Evolutionary conservation across 1,140 invertebrate genomes (phyloP), one percentile per base, ranked within the genome.

Genomic region (Trichonephila clavata): DNA sequence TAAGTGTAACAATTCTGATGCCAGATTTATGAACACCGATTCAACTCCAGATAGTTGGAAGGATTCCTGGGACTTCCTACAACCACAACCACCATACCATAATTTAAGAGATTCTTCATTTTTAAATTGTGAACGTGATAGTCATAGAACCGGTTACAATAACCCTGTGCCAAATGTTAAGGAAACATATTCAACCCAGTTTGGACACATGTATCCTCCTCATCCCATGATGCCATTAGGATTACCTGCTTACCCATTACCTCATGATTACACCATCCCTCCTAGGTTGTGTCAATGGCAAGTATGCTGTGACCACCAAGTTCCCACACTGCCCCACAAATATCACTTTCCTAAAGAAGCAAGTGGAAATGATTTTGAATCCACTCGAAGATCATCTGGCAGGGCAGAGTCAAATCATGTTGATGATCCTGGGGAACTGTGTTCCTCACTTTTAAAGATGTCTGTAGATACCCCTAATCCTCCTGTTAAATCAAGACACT

Each of bases 161-260:
- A 50, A 27, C 32, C n/a, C 57, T 71, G 93, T 94, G 93, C 93
- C 93, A 94, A 94, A 94, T 94, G 43, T 84, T 27, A 94, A 90
- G 84, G 93, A 90, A 57, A 80, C 61, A 10, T 93, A 81, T 83
- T 43, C 71, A 39, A 68, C 91, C n/a, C 93, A 89, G 16, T 84
- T 59, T 68, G 87, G 86, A 18, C 93, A 94, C n/a, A 57, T 90
- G 27, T 94, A 89, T 71, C 93, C 86, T 57, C 59, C 93, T 32
- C 86, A 84, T 60, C 77, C 71, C n/a, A 94, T 94, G 27, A 57
- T 94, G 71, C 93, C 93, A 43, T 57, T 90, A 68, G 86, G 71
- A 27, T 57, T 90, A 63, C 71, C 86, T 68, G 39, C 77, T 59
- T 90, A 84, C 57, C 59, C 65, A 24, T n/a, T 93, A 63, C 92